Percentiles rank a stretch among this genome's conserved stretches.
These are phyloP conservation scores for Aleadryas rufinucha DNA, from an alignment of 2,113 vertebrate species.

Conservation along the genomic window DNA sequence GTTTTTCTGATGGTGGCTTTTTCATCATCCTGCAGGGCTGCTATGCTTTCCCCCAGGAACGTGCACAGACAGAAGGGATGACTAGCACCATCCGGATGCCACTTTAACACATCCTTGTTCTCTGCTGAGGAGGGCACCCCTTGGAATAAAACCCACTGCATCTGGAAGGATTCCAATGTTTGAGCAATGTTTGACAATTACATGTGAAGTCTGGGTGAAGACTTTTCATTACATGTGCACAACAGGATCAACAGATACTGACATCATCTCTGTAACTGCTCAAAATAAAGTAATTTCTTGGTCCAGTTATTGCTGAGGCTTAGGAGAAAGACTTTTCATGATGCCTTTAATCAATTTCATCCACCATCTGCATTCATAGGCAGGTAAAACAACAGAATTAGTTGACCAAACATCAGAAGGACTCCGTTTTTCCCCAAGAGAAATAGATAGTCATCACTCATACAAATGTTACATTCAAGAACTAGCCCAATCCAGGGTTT, in stretches of 20 bases:
- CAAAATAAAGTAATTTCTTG: neutral
- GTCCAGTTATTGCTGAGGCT: neutral
- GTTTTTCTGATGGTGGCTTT: neutral
- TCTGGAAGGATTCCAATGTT: neutral
- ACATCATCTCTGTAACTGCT: neutral
- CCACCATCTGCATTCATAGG: neutral
- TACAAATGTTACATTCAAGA: neutral
- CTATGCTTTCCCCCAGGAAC: neutral
- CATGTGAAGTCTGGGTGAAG: neutral
- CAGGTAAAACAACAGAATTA: neutral
- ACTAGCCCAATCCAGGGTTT: neutral
- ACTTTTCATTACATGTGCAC: rapidly evolving
- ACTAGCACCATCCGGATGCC: rapidly evolving
- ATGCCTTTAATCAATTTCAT: neutral
- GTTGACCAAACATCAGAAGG: neutral
- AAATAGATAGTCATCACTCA: neutral
- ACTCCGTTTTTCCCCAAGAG: neutral
- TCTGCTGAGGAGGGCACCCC: neutral
- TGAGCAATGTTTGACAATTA: neutral
- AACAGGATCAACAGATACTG: neutral
- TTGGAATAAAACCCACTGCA: neutral
- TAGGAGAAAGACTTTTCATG: neutral
- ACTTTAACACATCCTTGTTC: neutral
- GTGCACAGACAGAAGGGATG: neutral
- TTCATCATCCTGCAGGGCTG: neutral